These are phyloP conservation scores for Parambassis ranga DNA, from an alignment of 2,797 vertebrate species.

Conservation along the genomic window DNA sequence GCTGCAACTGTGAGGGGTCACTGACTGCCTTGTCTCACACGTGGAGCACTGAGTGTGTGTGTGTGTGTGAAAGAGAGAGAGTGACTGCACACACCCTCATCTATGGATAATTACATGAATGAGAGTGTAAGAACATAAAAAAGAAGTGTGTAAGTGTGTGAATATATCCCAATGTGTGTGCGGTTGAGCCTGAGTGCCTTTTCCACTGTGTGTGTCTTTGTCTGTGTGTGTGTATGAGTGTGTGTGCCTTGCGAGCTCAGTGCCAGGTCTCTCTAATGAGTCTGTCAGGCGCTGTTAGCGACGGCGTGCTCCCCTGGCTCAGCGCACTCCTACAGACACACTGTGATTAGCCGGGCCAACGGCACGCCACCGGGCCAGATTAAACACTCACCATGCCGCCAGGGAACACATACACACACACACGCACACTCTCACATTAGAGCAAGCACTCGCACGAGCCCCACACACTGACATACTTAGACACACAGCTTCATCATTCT, in stretches of 20 bases:
- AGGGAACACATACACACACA: slow-evolving; percentile 67
- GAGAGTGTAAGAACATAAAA: slow-evolving; percentile 35
- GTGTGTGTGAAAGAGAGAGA: slow-evolving; percentile 18
- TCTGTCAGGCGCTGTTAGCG: slow-evolving; percentile 81
- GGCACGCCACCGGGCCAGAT: slow-evolving; percentile 82
- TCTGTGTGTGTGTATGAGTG: slow-evolving; percentile 21
- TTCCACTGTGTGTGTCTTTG: slow-evolving; percentile 56
- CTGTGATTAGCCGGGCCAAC: slow-evolving; percentile 83
- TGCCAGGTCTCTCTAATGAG: slow-evolving; percentile 83
- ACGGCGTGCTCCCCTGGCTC: slow-evolving; percentile 76
- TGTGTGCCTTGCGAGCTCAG: slow-evolving; percentile 67
- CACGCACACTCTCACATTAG: slow-evolving; percentile 37
- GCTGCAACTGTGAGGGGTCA: slow-evolving; percentile 76
- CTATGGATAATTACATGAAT: slow-evolving; percentile 58
- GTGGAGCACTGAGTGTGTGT: slow-evolving; percentile 45
- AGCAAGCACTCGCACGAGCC: slow-evolving; percentile 17
- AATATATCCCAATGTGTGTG: slow-evolving; percentile 68
- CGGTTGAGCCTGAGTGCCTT: slow-evolving; percentile 53
- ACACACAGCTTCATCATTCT: slow-evolving; percentile 67
- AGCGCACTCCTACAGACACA: slow-evolving; percentile 75
- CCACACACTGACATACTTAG: slow-evolving; percentile 35
- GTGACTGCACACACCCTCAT: slow-evolving; percentile 22
- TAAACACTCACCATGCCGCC: slow-evolving; percentile 77
- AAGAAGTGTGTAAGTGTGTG: slow-evolving; percentile 48
- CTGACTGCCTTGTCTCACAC: slow-evolving; percentile 75